Percentiles rank a stretch among this genome's conserved stretches.
Conservation (phyloP, 2,888 invertebrate species). For the Platycheirus albimanus region DNA sequence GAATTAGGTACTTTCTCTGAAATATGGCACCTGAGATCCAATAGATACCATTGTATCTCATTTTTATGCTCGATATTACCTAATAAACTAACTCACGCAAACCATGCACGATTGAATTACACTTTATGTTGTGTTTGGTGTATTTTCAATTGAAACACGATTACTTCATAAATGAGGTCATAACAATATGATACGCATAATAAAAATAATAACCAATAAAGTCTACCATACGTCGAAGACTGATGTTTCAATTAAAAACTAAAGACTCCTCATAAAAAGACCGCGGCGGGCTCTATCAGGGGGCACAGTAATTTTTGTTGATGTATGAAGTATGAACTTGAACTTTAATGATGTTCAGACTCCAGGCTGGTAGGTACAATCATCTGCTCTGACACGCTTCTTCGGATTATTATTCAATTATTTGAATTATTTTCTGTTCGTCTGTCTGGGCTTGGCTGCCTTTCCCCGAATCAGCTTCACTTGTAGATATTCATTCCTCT, state of each 20-base stretch:
- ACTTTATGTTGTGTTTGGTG: not conserved
- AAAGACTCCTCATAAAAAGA: slow-evolving; percentile 7
- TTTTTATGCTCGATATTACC: slow-evolving; percentile 12
- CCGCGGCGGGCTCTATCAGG: not conserved
- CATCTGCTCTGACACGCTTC: slow-evolving; percentile 15
- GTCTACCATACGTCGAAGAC: slow-evolving; percentile 24
- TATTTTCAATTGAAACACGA: slow-evolving; percentile 63
- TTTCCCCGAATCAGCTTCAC: not conserved
- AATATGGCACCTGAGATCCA: slow-evolving; percentile 18
- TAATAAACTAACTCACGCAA: slow-evolving; percentile 39
- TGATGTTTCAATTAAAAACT: slow-evolving; percentile 47
- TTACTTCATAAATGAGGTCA: slow-evolving; percentile 70
- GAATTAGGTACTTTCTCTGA: slow-evolving; percentile 34
- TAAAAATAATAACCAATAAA: slow-evolving; percentile 18
- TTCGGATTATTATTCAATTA: slow-evolving; percentile 45
- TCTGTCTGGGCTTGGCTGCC: slow-evolving; percentile 31
- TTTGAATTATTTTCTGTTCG: slow-evolving; percentile 41
- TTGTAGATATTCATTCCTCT: too few relatives aligned
- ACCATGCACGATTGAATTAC: slow-evolving; percentile 31
- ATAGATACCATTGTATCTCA: slow-evolving; percentile 32
- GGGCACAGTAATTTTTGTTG: slow-evolving; percentile 15
- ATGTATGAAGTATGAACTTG: slow-evolving; percentile 59
- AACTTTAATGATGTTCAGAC: slow-evolving; percentile 38
- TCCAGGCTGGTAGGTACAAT: not conserved
- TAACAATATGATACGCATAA: slow-evolving; percentile 48